Evolutionary conservation across 2,888 invertebrate genomes (phyloP), one percentile per base, ranked within the genome.

Genomic region (Drosophila rellima): DNA sequence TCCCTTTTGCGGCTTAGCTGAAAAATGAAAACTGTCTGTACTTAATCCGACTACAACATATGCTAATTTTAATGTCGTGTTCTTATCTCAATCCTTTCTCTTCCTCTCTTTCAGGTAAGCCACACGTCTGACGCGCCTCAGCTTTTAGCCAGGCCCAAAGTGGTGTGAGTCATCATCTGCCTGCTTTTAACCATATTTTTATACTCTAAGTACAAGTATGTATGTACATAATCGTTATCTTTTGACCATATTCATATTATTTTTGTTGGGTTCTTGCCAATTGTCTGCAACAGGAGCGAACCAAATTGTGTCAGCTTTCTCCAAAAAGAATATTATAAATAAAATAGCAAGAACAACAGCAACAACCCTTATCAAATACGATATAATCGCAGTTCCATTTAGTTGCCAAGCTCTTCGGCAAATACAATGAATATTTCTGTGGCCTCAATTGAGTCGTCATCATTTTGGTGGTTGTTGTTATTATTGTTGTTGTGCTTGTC

Each of bases 361-460:
- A 56, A 60, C 59, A 65, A 69, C 63, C 65, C 85, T 82, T 82
- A 78, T 82, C 80, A 55, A 64, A 51, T 39, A 7, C 26, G 26
- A 26, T 26, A 65, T 70, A 75, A 82, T 82, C 78, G 60, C 60
- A 57, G 26, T 65, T 51, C 59, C 48, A 59, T 76, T 60, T 61
- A 55, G 52, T 62, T 70, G 71, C 57, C 70, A 55, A 66, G 70
- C 57, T 74, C 59, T 67, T 57, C 18, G 33, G 57, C 48, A 64
- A 59, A 64, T 45, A 51, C 13, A 62, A 50, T 23, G 57, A 33
- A 40, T 35, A 51, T 20, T 71, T 45, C 59, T 70, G 48, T 66
- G 79, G 56, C 79, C 71, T 61, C 31, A 86, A 86, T 80, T 67
- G 68, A 79, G 73, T 80, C 74, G 74, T 80, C 84, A 71, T 78